Percentiles rank a stretch among this genome's conserved stretches.
Evolutionary conservation across 1,140 invertebrate genomes (phyloP).

Genomic region (Drosophila parabipectinata): DNA sequence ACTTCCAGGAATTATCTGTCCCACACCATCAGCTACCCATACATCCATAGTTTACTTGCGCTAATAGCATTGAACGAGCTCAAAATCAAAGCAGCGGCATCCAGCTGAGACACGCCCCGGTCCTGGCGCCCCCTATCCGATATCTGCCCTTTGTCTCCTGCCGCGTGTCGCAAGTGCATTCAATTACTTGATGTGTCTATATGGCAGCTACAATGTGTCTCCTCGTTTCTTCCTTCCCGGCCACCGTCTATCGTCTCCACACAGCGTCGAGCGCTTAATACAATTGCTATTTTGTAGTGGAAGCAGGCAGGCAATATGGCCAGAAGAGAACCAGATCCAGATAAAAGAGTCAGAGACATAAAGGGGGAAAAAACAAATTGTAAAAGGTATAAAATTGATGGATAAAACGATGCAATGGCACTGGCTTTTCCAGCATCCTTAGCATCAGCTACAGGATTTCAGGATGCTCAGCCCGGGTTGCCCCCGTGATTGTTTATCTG

Average conservation of each 20-base stretch:
- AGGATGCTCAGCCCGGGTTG: constrained; percentile 12
- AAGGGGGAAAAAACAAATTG: constrained; percentile 49
- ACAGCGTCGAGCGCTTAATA: constrained; percentile 38
- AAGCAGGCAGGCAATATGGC: constrained; percentile 11
- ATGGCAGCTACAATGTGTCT: constrained; percentile 69
- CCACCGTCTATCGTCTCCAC: background rate
- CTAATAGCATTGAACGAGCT: constrained; percentile 70
- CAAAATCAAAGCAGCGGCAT: constrained; percentile 58
- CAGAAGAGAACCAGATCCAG: background rate
- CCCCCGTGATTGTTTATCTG: constrained; percentile 31
- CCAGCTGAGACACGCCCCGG: constrained; percentile 33
- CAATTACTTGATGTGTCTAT: constrained; percentile 78
- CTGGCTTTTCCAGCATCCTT: constrained; percentile 47
- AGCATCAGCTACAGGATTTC: constrained; percentile 36
- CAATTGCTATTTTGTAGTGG: constrained; percentile 72
- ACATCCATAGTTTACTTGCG: constrained; percentile 62
- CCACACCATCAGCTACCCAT: constrained; percentile 2
- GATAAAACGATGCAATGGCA: constrained; percentile 62
- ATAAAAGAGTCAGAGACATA: background rate
- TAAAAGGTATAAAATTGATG: constrained; percentile 71
- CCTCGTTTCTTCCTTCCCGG: constrained; percentile 12
- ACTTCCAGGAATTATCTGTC: constrained; percentile 3
- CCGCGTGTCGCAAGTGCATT: constrained; percentile 64
- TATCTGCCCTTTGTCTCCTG: constrained; percentile 24
- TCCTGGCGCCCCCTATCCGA: background rate